Conservation (phyloP, 2,797 vertebrate genomes). For the Cynopterus sphinx region DNA sequence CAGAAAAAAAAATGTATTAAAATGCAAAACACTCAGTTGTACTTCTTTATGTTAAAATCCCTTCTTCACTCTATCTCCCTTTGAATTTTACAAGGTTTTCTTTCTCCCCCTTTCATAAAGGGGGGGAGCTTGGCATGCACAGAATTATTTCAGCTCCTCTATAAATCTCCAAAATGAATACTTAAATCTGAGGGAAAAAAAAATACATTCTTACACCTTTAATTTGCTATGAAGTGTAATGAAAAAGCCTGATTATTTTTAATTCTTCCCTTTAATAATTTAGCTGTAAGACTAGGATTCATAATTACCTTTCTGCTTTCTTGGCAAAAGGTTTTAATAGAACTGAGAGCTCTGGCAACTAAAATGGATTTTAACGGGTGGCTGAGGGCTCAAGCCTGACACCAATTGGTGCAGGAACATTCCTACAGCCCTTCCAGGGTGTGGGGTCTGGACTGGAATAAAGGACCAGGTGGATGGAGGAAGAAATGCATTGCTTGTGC, state of each 20-base stretch:
- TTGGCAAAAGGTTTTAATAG: slow-evolving; percentile 88
- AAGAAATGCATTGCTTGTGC: neutral
- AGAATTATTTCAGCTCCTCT: slow-evolving; percentile 83
- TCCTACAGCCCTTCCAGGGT: neutral
- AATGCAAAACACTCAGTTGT: slow-evolving; percentile 84
- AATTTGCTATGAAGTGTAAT: slow-evolving; percentile 88
- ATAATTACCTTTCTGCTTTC: slow-evolving; percentile 87
- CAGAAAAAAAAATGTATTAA: slow-evolving; percentile 85
- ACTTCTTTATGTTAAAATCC: slow-evolving; percentile 84
- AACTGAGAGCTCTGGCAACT: slow-evolving; percentile 83
- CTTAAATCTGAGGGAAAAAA: slow-evolving; percentile 86
- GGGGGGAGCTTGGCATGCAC: slow-evolving; percentile 73
- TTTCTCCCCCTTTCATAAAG: slow-evolving; percentile 74
- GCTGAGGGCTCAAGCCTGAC: slow-evolving; percentile 69
- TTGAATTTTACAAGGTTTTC: slow-evolving; percentile 81
- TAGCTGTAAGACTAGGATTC: slow-evolving; percentile 82
- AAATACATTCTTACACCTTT: slow-evolving; percentile 88
- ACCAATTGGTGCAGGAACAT: neutral
- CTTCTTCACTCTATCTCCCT: slow-evolving; percentile 76
- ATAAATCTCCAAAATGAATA: slow-evolving; percentile 86
- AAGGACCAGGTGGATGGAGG: neutral
- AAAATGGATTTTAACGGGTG: slow-evolving; percentile 83
- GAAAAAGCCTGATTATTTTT: slow-evolving; percentile 90
- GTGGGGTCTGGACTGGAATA: neutral
- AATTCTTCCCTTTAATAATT: slow-evolving; percentile 89